Conservation (phyloP, 2,113 vertebrate species). For the Corythornis vintsioides region DNA sequence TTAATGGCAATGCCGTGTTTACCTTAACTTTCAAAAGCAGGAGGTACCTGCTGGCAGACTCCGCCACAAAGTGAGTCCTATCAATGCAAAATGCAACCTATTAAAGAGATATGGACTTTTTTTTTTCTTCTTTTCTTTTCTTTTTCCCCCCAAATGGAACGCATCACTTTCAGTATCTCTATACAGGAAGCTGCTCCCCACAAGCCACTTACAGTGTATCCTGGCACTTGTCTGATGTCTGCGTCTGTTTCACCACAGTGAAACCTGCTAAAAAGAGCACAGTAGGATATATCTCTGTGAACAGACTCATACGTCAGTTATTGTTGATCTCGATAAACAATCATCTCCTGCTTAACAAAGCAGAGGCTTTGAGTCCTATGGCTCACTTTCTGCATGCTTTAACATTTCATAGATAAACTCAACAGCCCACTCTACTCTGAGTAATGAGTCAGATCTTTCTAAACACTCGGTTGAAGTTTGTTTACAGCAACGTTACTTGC, state of each 20-base stretch:
- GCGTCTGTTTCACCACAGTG: not conserved
- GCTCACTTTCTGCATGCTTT: not conserved
- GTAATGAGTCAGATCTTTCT: slow-evolving; percentile 50
- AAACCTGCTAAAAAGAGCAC: not conserved
- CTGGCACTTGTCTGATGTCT: not conserved
- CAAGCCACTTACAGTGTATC: not conserved
- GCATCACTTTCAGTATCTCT: not conserved
- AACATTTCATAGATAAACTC: not conserved
- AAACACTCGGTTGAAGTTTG: slow-evolving; percentile 21
- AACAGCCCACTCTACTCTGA: not conserved
- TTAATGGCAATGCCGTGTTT: not conserved
- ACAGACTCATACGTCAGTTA: not conserved
- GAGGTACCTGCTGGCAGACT: not conserved
- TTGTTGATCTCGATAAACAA: not conserved
- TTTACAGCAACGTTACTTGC: slow-evolving; percentile 16
- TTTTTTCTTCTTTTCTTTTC: not conserved
- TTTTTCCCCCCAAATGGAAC: too few species aligned
- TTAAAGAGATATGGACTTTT: rapidly evolving
- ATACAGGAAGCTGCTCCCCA: not conserved
- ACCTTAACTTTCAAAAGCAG: not conserved
- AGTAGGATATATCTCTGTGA: not conserved
- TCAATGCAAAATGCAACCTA: not conserved
- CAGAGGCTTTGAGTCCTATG: not conserved
- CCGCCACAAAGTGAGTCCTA: not conserved
- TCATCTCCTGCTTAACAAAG: not conserved